Evolutionary conservation across 2,888 invertebrate genomes (phyloP).

Genomic region (Hydropsyche betteni): DNA sequence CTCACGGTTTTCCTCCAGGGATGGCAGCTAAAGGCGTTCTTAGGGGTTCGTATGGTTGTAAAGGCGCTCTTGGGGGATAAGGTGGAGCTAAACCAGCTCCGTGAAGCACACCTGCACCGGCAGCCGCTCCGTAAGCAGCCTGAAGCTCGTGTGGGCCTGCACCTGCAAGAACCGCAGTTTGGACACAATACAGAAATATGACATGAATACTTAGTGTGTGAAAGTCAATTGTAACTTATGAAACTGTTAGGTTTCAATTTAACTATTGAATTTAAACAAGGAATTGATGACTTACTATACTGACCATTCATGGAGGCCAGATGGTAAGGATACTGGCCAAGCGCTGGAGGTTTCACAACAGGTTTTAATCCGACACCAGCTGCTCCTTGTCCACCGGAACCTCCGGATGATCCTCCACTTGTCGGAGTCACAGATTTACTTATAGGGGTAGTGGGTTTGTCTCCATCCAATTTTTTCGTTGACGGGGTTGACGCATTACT

Average conservation of each 20-base stretch:
- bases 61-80: slow-evolving; percentile 65
- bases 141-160: slow-evolving; percentile 70
- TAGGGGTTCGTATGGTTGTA: slow-evolving; percentile 64
- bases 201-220: slow-evolving; percentile 14
- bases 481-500: slow-evolving; percentile 92
- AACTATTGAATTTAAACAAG: slow-evolving; percentile 11
- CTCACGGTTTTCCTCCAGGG: slow-evolving; percentile 88
- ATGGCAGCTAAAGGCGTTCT: slow-evolving; percentile 70
- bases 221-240: slow-evolving; percentile 23
- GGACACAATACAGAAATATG: slow-evolving; percentile 37
- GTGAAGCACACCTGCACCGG: slow-evolving; percentile 69
- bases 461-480: slow-evolving; percentile 82
- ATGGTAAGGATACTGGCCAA: slow-evolving; percentile 72
- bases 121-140: slow-evolving; percentile 65
- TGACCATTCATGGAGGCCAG: slow-evolving; percentile 65
- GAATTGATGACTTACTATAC: slow-evolving; percentile 51
- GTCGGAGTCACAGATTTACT: slow-evolving; percentile 91
- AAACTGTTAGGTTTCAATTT: neutral
- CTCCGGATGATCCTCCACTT: slow-evolving; percentile 69
- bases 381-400: slow-evolving; percentile 64
- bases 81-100: slow-evolving; percentile 63
- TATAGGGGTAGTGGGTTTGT: slow-evolving; percentile 90
- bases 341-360: slow-evolving; percentile 66
- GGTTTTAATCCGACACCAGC: slow-evolving; percentile 62
- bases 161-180: slow-evolving; percentile 54